Conservation (phyloP, 2,797 vertebrate genomes). For the Hypotaenidia philippensis region DNA sequence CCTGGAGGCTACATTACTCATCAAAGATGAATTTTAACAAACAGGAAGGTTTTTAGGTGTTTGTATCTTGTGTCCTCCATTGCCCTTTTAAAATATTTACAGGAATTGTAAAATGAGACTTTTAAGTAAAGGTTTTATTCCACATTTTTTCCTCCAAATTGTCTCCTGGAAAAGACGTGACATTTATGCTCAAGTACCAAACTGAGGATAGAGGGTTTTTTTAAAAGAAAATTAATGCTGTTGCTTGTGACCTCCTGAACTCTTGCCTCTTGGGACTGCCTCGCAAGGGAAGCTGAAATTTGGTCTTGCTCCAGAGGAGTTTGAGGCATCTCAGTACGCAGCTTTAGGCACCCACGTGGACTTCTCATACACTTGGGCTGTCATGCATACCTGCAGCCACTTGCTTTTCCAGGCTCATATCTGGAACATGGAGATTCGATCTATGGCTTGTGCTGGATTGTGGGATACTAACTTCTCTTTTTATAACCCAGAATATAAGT, state of each 20-base stretch:
- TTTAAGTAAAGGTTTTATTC: background rate
- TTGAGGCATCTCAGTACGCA: background rate
- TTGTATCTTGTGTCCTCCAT: background rate
- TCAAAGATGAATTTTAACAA: background rate
- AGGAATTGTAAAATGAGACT: background rate
- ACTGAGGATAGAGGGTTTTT: background rate
- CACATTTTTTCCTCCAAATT: background rate
- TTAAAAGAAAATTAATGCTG: background rate
- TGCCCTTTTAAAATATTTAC: background rate
- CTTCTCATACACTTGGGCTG: background rate
- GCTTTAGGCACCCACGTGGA: background rate
- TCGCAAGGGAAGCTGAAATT: background rate
- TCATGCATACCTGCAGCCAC: background rate
- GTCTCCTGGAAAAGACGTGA: background rate
- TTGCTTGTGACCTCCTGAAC: background rate
- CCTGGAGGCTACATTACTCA: slow-evolving; percentile 18
- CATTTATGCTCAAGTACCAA: background rate
- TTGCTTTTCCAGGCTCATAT: background rate
- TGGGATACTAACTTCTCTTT: background rate
- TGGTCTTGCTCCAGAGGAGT: background rate
- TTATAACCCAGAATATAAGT: background rate
- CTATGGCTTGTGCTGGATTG: background rate
- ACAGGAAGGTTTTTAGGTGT: background rate
- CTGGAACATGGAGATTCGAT: background rate
- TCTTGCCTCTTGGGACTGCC: background rate